Evolutionary conservation across 92 coral and sea anemone species (phyloP).

Genomic region (Epizoanthus illoricatus): DNA sequence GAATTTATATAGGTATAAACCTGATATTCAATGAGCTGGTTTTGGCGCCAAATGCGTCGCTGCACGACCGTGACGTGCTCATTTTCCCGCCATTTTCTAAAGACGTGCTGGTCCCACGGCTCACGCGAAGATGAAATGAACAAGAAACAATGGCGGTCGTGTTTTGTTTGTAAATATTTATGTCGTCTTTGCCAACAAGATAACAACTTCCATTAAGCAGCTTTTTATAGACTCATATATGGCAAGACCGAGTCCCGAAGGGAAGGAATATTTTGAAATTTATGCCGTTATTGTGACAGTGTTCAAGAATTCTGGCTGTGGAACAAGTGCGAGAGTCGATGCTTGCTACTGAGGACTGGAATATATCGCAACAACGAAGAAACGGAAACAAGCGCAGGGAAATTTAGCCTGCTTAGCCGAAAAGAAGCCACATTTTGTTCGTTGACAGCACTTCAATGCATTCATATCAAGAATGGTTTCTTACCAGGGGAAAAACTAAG

Average conservation of each 20-base stretch:
- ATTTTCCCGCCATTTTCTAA: conserved; percentile 29
- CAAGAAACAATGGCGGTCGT: neutral
- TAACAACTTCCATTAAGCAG: neutral
- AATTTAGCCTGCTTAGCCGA: neutral
- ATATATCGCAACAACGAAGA: neutral
- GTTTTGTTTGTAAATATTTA: neutral
- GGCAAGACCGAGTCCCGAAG: no score
- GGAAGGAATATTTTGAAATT: no score
- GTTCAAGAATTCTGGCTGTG: no score
- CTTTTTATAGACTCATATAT: no score
- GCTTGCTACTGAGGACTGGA: neutral
- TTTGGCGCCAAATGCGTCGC: no score
- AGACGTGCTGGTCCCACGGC: neutral
- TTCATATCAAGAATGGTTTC: conserved; percentile 17
- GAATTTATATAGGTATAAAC: no score
- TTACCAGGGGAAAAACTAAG: neutral
- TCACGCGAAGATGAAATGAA: neutral
- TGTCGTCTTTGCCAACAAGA: neutral
- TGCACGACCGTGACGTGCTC: neutral
- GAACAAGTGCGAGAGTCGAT: neutral
- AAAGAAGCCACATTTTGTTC: neutral
- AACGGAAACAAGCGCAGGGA: neutral
- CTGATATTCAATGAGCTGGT: no score
- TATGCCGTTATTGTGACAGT: no score
- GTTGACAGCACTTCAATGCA: neutral